Percentiles rank a stretch among this genome's conserved stretches.
phyloP scores from a whole-genome alignment of 2,113 vertebrate genomes.

The Forbesichthys agassizii region DNA sequence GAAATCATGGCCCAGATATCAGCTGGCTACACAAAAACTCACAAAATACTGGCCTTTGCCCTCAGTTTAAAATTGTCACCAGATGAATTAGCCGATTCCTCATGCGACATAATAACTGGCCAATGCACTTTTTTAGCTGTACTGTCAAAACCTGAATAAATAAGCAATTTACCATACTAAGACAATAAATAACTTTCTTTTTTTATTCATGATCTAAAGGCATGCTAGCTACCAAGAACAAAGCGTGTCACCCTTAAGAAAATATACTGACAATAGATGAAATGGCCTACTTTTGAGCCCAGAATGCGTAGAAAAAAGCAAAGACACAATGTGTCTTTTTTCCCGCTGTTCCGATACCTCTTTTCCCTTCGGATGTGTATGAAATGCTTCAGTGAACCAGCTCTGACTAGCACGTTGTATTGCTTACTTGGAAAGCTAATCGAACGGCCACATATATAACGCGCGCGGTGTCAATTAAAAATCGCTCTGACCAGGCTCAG shows the following conservation, averaged over 20 bases:
- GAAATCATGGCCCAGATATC: too few relatives aligned
- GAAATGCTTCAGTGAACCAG: constrained; percentile 31
- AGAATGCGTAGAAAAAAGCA: not conserved
- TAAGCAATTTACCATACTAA: too few relatives aligned
- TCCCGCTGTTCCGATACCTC: constrained; percentile 2
- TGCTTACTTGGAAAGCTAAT: constrained; percentile 25
- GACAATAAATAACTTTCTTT: not conserved
- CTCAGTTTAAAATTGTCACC: too few relatives aligned
- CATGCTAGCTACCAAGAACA: not conserved
- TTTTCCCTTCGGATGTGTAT: constrained; percentile 5
- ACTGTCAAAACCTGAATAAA: too few relatives aligned
- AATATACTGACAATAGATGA: constrained; percentile 10
- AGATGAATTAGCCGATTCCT: too few relatives aligned
- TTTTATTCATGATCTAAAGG: not conserved
- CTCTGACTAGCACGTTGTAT: constrained; percentile 17
- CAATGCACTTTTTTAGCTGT: too few relatives aligned
- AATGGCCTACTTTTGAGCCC: constrained; percentile 15
- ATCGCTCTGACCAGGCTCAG: constrained; percentile 45
- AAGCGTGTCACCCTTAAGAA: constrained; percentile 26
- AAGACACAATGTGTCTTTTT: not conserved
- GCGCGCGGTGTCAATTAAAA: constrained; percentile 51
- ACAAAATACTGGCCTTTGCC: too few relatives aligned
- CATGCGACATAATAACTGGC: too few relatives aligned
- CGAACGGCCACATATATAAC: constrained; percentile 26
- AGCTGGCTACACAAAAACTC: too few relatives aligned